Conservation (phyloP, 1,140 invertebrate genomes). For the Apis laboriosa region DNA sequence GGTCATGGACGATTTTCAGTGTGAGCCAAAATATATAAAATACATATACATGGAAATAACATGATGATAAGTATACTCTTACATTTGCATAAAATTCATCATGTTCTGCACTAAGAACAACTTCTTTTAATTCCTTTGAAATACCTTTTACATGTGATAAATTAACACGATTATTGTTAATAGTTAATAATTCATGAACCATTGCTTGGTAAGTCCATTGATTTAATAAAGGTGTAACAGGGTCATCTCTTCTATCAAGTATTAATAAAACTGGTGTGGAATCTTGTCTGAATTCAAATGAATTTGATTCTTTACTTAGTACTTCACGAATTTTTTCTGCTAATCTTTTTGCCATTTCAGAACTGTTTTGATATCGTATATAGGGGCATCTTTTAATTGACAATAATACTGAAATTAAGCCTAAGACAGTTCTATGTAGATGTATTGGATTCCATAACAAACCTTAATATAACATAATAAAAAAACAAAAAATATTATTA, state of each 20-base stretch:
- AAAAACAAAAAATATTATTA: slow-evolving; percentile 8
- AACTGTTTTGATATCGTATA: slow-evolving; percentile 95
- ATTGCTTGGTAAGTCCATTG: slow-evolving; percentile 99
- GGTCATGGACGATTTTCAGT: no score
- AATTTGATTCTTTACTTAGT: slow-evolving; percentile 91
- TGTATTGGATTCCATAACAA: slow-evolving; percentile 88
- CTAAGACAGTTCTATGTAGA: slow-evolving; percentile 91
- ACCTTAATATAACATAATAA: slow-evolving; percentile 75
- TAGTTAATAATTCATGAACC: slow-evolving; percentile 98
- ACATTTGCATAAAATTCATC: slow-evolving; percentile 98
- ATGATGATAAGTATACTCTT: slow-evolving; percentile 60
- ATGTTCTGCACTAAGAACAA: slow-evolving; percentile 96
- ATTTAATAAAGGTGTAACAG: slow-evolving; percentile 97
- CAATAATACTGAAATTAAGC: slow-evolving; percentile 92
- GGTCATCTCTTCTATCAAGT: slow-evolving; percentile 95
- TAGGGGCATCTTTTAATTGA: slow-evolving; percentile 95
- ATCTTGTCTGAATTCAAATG: slow-evolving; percentile 92
- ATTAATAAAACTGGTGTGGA: slow-evolving; percentile 91
- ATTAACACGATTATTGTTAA: slow-evolving; percentile 97
- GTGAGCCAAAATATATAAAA: not conserved
- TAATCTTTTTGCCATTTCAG: slow-evolving; percentile 91
- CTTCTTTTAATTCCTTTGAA: slow-evolving; percentile 94
- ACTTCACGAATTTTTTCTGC: slow-evolving; percentile 93
- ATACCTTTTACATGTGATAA: slow-evolving; percentile 90
- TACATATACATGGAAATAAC: not conserved